Base-by-base conservation (phyloP, 2,113 vertebrate genomes). In the Epinephelus moara region DNA sequence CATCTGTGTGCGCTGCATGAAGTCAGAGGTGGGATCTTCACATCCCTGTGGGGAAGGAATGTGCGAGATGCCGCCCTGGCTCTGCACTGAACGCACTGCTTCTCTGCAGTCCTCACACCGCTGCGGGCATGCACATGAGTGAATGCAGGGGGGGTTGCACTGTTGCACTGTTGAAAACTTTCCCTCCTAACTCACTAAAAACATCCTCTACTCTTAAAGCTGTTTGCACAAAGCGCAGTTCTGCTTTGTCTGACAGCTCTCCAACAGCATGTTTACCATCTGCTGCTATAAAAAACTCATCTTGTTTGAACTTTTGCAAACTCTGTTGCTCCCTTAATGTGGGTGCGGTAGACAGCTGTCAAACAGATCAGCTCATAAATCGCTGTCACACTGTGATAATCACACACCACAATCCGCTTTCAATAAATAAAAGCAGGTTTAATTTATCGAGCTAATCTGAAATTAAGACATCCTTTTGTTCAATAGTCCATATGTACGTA, bases 21-120 rank as follows among this genome's bases (percentile, higher is more conserved):
- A 64, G 75, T 82, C 50, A 72, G 64, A 37, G 66, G 53, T 70
- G 33, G 74, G 45, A 52, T 85, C 78, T 73, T 78, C 78, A 74
- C 49, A 9, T 80, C 33, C 57, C 40, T 7, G 7, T 49, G 23
- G 14, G 49, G 23, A 21, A n/a, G 78, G 70, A 18, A 25, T 55
- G 75, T 88, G 79, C 70, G 10, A 56, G 75, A 75, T 70, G 25
- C 64, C 40, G 4, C 45, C 9, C 57, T 59, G 68, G 9, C 50
- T 80, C 23, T 74, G 75, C 52, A 47, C 49, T 76, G 50, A 63
- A 57, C 27, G 55, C 47, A 17, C 14, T 14, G 13, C 47, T 17
- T 69, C 25, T 69, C 67, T 53, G 49, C 18, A 8, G 68, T 63
- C 42, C 50, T 76, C 57, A 25, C 70, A 18, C 55, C 53, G n/a